Percentiles rank a stretch among this genome's conserved stretches.
Evolutionary conservation across 2,888 invertebrate genomes (phyloP).

Genomic region (Lymantria dispar): DNA sequence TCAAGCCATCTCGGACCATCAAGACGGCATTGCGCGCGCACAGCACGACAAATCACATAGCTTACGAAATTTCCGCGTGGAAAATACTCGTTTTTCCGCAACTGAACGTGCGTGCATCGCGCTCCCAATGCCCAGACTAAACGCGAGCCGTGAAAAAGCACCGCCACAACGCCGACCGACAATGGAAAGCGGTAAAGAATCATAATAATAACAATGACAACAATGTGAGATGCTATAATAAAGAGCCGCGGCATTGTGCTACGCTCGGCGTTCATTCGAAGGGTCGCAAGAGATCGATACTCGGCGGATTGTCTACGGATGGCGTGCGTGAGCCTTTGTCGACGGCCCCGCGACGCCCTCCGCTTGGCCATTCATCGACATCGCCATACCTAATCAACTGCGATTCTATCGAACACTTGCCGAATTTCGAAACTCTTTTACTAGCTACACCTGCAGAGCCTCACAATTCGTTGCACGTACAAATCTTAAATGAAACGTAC

Average conservation of each 20-base stretch:
- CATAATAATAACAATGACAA: conserved; percentile 83
- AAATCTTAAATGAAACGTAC: conserved; percentile 29
- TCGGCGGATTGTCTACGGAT: conserved; percentile 75
- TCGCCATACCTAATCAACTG: conserved; percentile 61
- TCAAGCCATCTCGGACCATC: conserved; percentile 16
- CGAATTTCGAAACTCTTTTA: conserved; percentile 25
- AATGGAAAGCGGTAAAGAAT: conserved; percentile 83
- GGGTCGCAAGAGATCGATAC: conserved; percentile 81
- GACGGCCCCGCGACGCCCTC: conserved; percentile 46
- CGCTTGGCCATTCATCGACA: conserved; percentile 55
- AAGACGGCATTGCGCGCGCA: conserved; percentile 55
- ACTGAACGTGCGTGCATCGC: conserved; percentile 79
- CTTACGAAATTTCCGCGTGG: conserved; percentile 66
- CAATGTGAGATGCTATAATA: conserved; percentile 83
- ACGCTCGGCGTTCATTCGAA: conserved; percentile 77
- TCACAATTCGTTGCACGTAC: conserved; percentile 26
- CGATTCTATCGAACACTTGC: conserved; percentile 39
- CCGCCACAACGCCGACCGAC: conserved; percentile 81
- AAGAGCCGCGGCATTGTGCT: conserved; percentile 81
- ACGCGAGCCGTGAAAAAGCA: conserved; percentile 81
- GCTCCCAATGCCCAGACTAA: conserved; percentile 82
- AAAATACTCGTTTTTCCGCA: conserved; percentile 78
- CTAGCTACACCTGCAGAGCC: conserved; percentile 19
- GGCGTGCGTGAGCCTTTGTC: conserved; percentile 74
- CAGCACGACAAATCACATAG: conserved; percentile 55